Base-by-base conservation (phyloP, 2,888 invertebrate species). In the Latrodectus hesperus region DNA sequence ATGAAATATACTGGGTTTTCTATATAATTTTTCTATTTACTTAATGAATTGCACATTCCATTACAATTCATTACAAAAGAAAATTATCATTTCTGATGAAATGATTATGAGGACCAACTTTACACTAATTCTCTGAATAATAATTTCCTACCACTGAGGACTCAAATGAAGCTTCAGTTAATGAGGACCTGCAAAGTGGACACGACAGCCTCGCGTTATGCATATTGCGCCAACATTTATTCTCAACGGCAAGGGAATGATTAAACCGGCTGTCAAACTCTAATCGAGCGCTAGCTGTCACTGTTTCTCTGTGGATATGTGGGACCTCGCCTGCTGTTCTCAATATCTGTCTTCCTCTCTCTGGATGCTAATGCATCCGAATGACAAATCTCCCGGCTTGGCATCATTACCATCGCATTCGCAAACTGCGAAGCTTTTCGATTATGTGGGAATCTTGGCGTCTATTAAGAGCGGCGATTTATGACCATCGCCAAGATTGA, bases 361-460 rank as follows among this genome's bases (percentile, higher is more conserved):
- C 26, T 68, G n/a, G 22, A 17, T 17, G 67, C 17, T 68, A 26
- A 38, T 65, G 82, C 75, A 82, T 82, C 75, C 75, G 70, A 74
- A 82, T 82, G 82, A 82, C 68, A 53, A 68, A 75, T 68, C 60
- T 60, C 12, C 14, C 12, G 12, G 60, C 60, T 60, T 60, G 60
- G 38, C 38, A 38, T 38, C 38, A 38, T 38, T 38, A 38, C 38
- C 38, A 38, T 38, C 38, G 38, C 38, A 38, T 38, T 38, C 38
- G 38, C 38, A 38, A 38, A 38, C 38, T 38, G 38, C 38, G 38
- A 38, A 38, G 38, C 38, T 38, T 38, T 80, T 80, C 79, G 79
- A 80, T 72, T 64, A 64, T 78, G 70, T 72, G 38, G 22, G 72
- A 55, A 72, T 72, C 60, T 49, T 60, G 51, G 79, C 67, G 14